Base-by-base conservation (phyloP, 1,140 invertebrate genomes). In the Drosophila bifasciata region DNA sequence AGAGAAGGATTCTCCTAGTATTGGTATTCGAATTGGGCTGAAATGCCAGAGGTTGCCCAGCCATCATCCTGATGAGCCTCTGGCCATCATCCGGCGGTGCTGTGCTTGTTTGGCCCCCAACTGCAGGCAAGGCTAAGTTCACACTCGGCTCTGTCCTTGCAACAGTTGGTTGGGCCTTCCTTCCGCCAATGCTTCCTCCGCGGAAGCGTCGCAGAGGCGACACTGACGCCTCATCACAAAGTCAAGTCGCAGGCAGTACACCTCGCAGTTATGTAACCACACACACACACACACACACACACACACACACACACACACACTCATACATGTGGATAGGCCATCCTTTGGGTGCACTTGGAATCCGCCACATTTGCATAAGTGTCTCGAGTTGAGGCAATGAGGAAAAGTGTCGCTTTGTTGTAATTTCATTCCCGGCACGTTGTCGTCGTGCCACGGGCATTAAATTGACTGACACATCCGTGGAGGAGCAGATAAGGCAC, bases 401-500 rank as follows among this genome's bases (percentile, higher is more conserved):
- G 79, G 41, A 45, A 66, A 62, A 76, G 73, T 74, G 77, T 53
- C 50, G 76, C 59, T 72, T 73, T 61, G 76, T 73, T 73, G 58
- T 75, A 73, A 68, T 86, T 76, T 63, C 59, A 68, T 71, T 76
- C 73, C 76, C 83, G 80, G 25, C 73, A 80, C 61, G 70, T 60
- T 80, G 79, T 69, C 74, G 50, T 45, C 80, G 59, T 45, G 55
- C 58, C 57, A 66, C 66, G 57, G 66, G 58, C 59, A 74, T 68
- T 62, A 73, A 73, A 79, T 79, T 79, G 76, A 79, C 61, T 78
- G 57, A 44, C 57, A 69, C 49, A 64, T 55, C 50, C 15, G 48
- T 17, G 67, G 44, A 57, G 17, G 40, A 67, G 39, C 21, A 88
- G 81, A 86, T 86, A 86, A 57, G 55, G 74, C 81, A 86, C 81